A percentile compares a stretch with the other conserved stretches of the same genome.
phyloP scores from a whole-genome alignment of 2,888 invertebrate species.

The Drosophila heteroneura region DNA sequence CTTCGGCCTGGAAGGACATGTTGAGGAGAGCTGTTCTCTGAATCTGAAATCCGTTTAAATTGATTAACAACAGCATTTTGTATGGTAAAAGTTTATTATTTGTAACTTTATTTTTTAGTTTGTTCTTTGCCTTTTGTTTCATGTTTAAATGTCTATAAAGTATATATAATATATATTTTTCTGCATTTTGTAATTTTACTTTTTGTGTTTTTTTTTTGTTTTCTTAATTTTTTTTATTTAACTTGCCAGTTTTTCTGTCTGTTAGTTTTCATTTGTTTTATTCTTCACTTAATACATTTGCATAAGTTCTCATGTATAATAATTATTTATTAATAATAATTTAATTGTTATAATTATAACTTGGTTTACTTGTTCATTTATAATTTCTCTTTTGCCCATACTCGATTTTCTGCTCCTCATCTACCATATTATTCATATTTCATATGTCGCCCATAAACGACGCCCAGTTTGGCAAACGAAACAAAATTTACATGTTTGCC shows the following conservation, averaged over 20 bases:
- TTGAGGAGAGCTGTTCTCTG: background rate
- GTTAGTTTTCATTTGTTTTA: constrained; percentile 46
- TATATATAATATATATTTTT: constrained; percentile 81
- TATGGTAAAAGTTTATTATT: constrained; percentile 81
- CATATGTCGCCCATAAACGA: constrained; percentile 62
- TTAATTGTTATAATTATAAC: constrained; percentile 80
- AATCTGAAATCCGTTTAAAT: constrained; percentile 11
- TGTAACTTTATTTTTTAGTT: constrained; percentile 81
- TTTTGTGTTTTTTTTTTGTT: constrained; percentile 50
- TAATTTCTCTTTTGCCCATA: constrained; percentile 37
- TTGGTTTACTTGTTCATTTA: constrained; percentile 67
- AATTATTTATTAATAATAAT: constrained; percentile 79
- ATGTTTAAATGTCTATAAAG: constrained; percentile 80
- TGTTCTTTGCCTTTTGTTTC: constrained; percentile 71
- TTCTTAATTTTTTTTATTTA: constrained; percentile 52
- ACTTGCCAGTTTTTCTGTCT: constrained; percentile 60
- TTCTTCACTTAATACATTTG: constrained; percentile 57
- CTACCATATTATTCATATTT: constrained; percentile 35
- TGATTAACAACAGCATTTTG: constrained; percentile 29
- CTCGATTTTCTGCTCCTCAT: constrained; percentile 39
- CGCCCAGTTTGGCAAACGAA: constrained; percentile 78
- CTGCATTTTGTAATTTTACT: constrained; percentile 70
- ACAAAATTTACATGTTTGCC: constrained; percentile 73
- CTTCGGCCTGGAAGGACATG: background rate
- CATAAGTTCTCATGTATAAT: constrained; percentile 77